A percentile compares a stretch with the other conserved stretches of the same genome.
These are phyloP conservation scores for Seriola aureovittata DNA, from an alignment of 2,113 vertebrate species.

Conservation along the genomic window DNA sequence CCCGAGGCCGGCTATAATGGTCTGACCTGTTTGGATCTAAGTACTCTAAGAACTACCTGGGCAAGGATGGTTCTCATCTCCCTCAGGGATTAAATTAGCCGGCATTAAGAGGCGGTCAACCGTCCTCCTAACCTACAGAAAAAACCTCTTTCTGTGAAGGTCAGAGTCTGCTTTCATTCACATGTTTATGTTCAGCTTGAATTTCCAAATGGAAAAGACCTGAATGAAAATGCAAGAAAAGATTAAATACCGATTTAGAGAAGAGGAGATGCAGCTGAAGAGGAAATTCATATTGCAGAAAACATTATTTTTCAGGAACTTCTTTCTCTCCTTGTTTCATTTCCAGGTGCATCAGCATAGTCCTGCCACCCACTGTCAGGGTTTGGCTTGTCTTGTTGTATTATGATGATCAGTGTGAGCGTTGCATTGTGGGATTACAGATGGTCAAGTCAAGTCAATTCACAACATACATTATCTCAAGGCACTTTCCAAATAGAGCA, in stretches of 20 bases:
- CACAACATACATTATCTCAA: too few species aligned
- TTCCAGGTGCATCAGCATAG: not conserved
- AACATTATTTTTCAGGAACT: not conserved
- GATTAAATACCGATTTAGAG: not conserved
- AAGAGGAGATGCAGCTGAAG: too few species aligned
- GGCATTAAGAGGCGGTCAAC: not conserved
- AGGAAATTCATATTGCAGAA: too few species aligned
- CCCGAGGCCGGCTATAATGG: not conserved
- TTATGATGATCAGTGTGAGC: too few species aligned
- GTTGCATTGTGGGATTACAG: too few species aligned
- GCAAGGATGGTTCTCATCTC: not conserved
- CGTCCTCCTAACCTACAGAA: not conserved
- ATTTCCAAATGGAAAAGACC: not conserved
- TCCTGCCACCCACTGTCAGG: not conserved
- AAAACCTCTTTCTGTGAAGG: not conserved
- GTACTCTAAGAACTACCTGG: not conserved
- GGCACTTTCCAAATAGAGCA: too few species aligned
- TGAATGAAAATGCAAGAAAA: too few species aligned
- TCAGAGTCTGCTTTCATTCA: not conserved
- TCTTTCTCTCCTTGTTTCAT: not conserved
- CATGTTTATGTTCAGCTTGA: not conserved
- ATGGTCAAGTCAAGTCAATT: too few species aligned
- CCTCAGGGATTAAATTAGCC: not conserved
- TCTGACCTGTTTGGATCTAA: conserved; percentile 43
- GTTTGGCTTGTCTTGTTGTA: not conserved